Percentiles rank a stretch among this genome's conserved stretches.
These are phyloP conservation scores for Heterodera carotae DNA, from an alignment of 1,140 invertebrate genomes.

Conservation along the genomic window DNA sequence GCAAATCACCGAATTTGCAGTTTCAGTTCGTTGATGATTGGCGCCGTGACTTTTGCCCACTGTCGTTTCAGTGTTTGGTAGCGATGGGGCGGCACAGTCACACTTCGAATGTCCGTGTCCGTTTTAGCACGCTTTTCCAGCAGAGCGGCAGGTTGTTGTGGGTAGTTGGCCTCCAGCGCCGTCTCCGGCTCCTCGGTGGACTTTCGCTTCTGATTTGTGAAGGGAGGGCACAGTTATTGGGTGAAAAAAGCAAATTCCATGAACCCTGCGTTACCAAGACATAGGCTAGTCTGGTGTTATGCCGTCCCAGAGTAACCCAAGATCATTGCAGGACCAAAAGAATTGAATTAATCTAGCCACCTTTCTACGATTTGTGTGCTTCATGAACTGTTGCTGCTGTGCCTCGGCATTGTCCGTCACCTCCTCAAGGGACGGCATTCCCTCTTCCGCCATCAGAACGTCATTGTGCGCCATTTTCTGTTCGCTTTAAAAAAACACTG, in stretches of 20 bases:
- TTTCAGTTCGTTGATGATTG: slow-evolving; percentile 89
- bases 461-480: slow-evolving; percentile 39
- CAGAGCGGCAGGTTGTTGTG: not conserved
- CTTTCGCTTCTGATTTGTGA: slow-evolving; percentile 11
- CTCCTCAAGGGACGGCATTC: slow-evolving; percentile 59
- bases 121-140: not conserved
- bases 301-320: too few relatives aligned
- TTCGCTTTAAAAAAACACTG: slow-evolving; percentile 14
- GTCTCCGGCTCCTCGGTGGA: slow-evolving; percentile 4
- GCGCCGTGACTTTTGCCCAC: slow-evolving; percentile 95
- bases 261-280: too few relatives aligned
- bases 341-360: too few relatives aligned
- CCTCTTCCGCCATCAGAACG: slow-evolving; percentile 36
- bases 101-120: slow-evolving; percentile 66
- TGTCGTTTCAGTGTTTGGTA: slow-evolving; percentile 90
- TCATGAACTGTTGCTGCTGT: not conserved
- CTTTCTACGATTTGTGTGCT: not conserved
- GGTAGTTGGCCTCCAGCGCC: not conserved
- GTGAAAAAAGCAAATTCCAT: not conserved
- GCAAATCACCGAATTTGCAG: slow-evolving; percentile 77
- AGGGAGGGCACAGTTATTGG: not conserved
- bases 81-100: slow-evolving; percentile 76
- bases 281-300: too few relatives aligned
- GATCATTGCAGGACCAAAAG: too few relatives aligned
- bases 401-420: slow-evolving; percentile 41